These are phyloP conservation scores for Xiphophorus maculatus DNA, from an alignment of 2,113 vertebrate species.

Conservation along the genomic window DNA sequence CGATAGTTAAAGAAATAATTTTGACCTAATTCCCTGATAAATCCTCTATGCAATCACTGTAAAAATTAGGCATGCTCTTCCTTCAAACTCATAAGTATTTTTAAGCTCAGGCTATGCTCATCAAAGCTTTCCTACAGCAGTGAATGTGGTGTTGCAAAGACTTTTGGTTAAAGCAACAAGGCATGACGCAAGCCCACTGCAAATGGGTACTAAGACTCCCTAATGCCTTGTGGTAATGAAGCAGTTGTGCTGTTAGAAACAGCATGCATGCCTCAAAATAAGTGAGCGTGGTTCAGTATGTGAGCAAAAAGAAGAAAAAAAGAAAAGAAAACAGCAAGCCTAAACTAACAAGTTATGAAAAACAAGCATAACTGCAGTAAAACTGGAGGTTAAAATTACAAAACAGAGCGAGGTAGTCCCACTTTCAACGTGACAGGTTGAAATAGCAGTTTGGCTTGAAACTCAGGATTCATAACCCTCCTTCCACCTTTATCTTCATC, in stretches of 20 bases:
- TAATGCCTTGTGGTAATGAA: slow-evolving; percentile 20
- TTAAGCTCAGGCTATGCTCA: slow-evolving; percentile 51
- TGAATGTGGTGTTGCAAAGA: slow-evolving; percentile 47
- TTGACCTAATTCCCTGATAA: slow-evolving; percentile 1
- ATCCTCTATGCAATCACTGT: slow-evolving; percentile 41
- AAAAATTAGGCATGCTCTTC: slow-evolving; percentile 41
- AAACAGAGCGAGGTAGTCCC: neutral
- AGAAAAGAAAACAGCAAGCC: neutral
- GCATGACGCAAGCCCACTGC: slow-evolving; percentile 70
- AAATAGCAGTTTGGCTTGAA: slow-evolving; percentile 29
- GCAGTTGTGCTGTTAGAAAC: slow-evolving; percentile 18
- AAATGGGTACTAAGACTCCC: slow-evolving; percentile 60
- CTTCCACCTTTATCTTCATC: slow-evolving; percentile 37
- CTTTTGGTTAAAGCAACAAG: slow-evolving; percentile 44
- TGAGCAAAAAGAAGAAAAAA: neutral
- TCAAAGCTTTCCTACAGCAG: slow-evolving; percentile 58
- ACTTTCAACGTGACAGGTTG: slow-evolving; percentile 13
- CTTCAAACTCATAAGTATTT: slow-evolving; percentile 31
- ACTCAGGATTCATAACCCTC: slow-evolving; percentile 40
- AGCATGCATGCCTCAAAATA: slow-evolving; percentile 2
- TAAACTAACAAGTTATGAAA: slow-evolving; percentile 14
- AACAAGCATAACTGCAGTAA: neutral
- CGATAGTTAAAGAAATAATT: slow-evolving; percentile 2
- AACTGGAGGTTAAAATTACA: slow-evolving; percentile 14
- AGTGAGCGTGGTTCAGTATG: neutral